Conservation (phyloP, 2,888 invertebrate genomes). For the Scelioninae gen. 2 region DNA sequence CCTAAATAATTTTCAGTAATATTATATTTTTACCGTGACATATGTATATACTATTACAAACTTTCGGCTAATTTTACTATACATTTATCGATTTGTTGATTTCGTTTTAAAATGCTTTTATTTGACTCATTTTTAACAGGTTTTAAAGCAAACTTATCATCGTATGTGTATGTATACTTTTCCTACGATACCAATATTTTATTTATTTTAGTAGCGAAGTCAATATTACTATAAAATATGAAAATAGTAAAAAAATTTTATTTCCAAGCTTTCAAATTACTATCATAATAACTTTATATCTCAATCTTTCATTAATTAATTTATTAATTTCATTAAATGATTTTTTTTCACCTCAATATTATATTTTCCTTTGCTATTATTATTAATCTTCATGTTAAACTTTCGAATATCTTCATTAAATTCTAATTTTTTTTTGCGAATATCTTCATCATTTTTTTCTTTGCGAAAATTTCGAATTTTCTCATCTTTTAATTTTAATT, state of each 20-base stretch:
- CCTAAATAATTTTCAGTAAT: constrained; percentile 1
- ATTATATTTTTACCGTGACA: constrained; percentile 34
- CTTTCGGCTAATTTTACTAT: constrained; percentile 40
- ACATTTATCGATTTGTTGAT: constrained; percentile 45
- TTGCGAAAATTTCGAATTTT: constrained; percentile 43
- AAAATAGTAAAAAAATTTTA: background rate
- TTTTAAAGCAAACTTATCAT: constrained; percentile 33
- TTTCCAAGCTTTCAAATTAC: too few relatives aligned
- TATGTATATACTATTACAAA: constrained; percentile 15
- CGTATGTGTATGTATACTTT: constrained; percentile 19
- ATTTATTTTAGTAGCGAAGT: constrained; percentile 17
- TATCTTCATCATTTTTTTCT: constrained; percentile 33
- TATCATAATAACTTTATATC: background rate
- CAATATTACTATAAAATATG: background rate
- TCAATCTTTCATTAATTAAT: background rate
- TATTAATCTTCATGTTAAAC: background rate
- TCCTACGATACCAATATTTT: constrained; percentile 42
- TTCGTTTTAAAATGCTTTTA: constrained; percentile 31
- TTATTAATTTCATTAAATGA: background rate
- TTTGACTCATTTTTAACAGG: constrained; percentile 30
- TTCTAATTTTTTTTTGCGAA: too few relatives aligned
- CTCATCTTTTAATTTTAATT: constrained; percentile 72
- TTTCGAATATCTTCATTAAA: too few relatives aligned
- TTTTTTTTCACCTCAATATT: constrained; percentile 25
- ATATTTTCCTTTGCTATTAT: constrained; percentile 15